Evolutionary conservation across 2,113 vertebrate species (phyloP).

Genomic region (Notechis scutatus): DNA sequence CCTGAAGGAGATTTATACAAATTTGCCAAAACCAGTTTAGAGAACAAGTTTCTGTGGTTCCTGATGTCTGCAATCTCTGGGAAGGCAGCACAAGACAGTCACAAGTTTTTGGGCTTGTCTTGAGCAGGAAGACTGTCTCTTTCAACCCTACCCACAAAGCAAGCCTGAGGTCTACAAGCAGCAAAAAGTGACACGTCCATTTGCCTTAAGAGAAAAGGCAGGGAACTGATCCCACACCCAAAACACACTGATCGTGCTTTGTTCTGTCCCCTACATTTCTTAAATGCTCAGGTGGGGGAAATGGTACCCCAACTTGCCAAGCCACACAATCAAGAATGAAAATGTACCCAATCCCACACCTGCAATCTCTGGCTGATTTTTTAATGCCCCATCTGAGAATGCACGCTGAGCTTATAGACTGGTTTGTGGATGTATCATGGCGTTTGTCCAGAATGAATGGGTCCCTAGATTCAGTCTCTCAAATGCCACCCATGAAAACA

Average conservation of each 20-base stretch:
- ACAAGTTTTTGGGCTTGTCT: background rate
- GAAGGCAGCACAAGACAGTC: background rate
- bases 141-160: background rate
- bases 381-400: background rate
- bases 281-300: background rate
- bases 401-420: background rate
- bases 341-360: background rate
- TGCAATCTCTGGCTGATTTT: background rate
- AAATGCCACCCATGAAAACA: background rate
- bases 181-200: background rate
- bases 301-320: background rate
- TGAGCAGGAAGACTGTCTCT: background rate
- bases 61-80: background rate
- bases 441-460: background rate
- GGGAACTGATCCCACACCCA: constrained; percentile 4
- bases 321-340: background rate
- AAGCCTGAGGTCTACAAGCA: background rate
- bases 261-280: background rate
- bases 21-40: background rate
- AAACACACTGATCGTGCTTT: background rate
- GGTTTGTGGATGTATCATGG: background rate
- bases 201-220: background rate
- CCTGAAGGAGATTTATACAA: background rate
- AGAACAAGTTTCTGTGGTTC: background rate
- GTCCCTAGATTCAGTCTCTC: background rate